These are phyloP conservation scores for Spermophilus dauricus DNA, from an alignment of 2,113 vertebrate genomes.

Conservation along the genomic window DNA sequence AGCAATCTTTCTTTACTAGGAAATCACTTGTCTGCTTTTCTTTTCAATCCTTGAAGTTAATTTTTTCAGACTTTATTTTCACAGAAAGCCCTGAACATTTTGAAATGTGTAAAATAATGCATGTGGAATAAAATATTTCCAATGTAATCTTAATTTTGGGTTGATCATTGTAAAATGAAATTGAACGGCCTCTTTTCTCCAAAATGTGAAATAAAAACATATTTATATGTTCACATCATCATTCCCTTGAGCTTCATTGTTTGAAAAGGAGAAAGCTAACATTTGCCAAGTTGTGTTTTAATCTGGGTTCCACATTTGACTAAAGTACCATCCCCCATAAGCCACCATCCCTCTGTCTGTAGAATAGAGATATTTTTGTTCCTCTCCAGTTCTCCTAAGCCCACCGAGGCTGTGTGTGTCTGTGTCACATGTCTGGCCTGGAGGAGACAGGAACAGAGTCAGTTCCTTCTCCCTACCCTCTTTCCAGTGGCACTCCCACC, in stretches of 20 bases:
- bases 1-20: slow-evolving; percentile 43
- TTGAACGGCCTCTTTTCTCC: not conserved
- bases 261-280: not conserved
- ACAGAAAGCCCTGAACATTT: not conserved
- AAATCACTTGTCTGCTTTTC: slow-evolving; percentile 40
- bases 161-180: not conserved
- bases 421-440: not conserved
- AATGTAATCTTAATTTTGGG: not conserved
- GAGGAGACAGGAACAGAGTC: not conserved
- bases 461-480: not conserved
- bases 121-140: not conserved
- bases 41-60: slow-evolving; percentile 16
- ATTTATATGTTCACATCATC: not conserved
- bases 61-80: slow-evolving; percentile 17
- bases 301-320: not conserved
- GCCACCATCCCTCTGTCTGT: not conserved
- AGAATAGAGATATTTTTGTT: fast-evolving
- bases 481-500: not conserved
- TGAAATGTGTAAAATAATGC: not conserved
- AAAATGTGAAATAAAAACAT: not conserved
- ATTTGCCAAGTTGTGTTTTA: not conserved
- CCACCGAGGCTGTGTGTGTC: fast-evolving
- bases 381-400: not conserved
- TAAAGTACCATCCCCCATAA: not conserved
- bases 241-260: not conserved